Evolutionary conservation across 2,113 vertebrate species (phyloP).

Genomic region (Tauraco erythrolophus): DNA sequence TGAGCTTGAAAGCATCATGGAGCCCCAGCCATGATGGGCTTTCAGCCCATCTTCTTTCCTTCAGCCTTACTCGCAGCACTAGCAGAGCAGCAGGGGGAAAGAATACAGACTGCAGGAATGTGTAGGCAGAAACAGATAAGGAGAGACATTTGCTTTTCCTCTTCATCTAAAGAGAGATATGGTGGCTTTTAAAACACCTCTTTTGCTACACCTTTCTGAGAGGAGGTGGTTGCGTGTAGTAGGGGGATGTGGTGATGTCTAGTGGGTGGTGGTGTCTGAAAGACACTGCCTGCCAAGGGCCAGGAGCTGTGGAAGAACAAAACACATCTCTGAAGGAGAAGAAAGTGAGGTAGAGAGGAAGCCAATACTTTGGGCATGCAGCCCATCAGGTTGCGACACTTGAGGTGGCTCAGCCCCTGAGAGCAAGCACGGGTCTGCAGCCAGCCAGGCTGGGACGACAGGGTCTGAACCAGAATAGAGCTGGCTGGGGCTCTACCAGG

Average conservation of each 20-base stretch:
- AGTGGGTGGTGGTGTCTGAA: too few species aligned
- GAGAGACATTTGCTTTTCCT: neutral
- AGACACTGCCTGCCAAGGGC: neutral
- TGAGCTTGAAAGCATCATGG: neutral
- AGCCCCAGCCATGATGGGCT: too few species aligned
- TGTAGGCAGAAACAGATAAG: neutral
- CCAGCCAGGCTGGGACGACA: neutral
- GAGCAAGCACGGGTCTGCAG: rapidly evolving
- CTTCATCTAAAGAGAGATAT: neutral
- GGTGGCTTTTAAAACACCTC: neutral
- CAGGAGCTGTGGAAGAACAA: neutral
- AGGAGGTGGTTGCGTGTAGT: neutral
- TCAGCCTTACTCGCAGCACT: neutral
- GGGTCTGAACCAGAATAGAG: neutral
- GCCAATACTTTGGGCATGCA: rapidly evolving
- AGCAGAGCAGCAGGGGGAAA: neutral
- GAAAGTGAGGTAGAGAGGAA: neutral
- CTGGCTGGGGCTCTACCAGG: neutral
- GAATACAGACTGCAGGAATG: too few species aligned
- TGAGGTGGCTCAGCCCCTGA: neutral
- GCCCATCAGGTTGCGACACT: neutral
- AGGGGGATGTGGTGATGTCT: neutral
- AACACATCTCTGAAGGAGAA: neutral
- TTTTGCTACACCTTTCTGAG: neutral
- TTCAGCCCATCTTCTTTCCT: neutral